phyloP scores from a whole-genome alignment of 2,888 invertebrate species.

The Tinea semifulvella region DNA sequence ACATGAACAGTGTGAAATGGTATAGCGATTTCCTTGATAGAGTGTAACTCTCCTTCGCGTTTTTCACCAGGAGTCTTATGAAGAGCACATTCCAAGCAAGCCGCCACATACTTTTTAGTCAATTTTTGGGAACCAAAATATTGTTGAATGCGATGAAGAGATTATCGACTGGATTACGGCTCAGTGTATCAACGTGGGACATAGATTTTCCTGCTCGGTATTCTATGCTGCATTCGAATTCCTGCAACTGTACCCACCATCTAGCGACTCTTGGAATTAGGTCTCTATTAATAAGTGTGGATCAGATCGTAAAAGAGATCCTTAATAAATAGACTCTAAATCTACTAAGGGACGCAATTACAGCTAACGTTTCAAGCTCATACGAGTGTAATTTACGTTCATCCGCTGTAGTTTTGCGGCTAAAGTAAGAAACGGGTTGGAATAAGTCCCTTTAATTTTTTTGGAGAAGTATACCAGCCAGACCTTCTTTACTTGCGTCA shows the following conservation, averaged over 20 bases:
- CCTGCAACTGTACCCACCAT: conserved; percentile 29
- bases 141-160: conserved; percentile 19
- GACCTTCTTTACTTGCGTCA: conserved; percentile 29
- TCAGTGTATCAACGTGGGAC: conserved; percentile 30
- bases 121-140: conserved; percentile 25
- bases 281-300: conserved; percentile 25
- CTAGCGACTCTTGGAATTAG: conserved; percentile 25
- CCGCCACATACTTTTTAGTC: conserved; percentile 20
- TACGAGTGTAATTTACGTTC: conserved; percentile 29
- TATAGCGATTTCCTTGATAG: conserved; percentile 18
- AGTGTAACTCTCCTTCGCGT: conserved; percentile 21
- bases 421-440: conserved; percentile 26
- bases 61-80: conserved; percentile 21
- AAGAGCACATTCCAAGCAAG: conserved; percentile 20
- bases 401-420: conserved; percentile 25
- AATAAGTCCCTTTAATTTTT: conserved; percentile 12
- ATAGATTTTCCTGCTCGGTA: conserved; percentile 24
- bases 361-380: conserved; percentile 32
- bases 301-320: conserved; percentile 23
- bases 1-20: conserved; percentile 24
- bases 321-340: conserved; percentile 30
- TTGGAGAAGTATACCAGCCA: conserved; percentile 28
- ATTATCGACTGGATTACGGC: conserved; percentile 23
- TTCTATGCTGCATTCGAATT: conserved; percentile 26
- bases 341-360: conserved; percentile 26